Evolutionary conservation across 2,113 vertebrate species (phyloP), one percentile per base, ranked within the genome.

Genomic region (Sorex fumeus): DNA sequence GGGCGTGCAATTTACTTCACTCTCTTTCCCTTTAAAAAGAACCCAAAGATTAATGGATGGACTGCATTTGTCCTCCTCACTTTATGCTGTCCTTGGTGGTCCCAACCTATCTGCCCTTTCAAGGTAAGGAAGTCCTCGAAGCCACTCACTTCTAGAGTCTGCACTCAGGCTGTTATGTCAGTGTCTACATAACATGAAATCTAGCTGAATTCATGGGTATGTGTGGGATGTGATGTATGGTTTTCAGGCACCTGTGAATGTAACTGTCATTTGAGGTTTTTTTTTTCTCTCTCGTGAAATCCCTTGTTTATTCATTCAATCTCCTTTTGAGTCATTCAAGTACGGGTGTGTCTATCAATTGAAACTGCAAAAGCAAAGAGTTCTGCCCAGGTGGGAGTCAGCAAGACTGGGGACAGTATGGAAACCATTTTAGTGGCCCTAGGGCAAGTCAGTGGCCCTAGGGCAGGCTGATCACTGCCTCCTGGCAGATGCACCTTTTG

Each of bases 271-370:
- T 92, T 83, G 28, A 36, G 21, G 19, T 30, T 66, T 66, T 66
- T 30, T 66, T 66, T 66, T 90, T 88, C 93, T 86, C 71, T 81
- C 95, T 97, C 93, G 94, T 89, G 88, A 96, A 90, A 97, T 95
- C 91, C 77, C 75, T 76, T 95, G 96, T 96, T 97, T 97, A 95
- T 84, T 91, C 67, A 23, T 75, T 90, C 88, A 87, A 90, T 84
- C 74, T 96, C 96, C 57, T 95, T 97, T 96, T 98, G 98, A 98
- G 97, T 98, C 98, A 98, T 98, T 98, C 96, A 94, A 93, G 92
- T 97, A 98, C 96, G 96, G 98, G 98, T 67, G 95, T 60, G 4
- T 96, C 97, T 93, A 83, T 90, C 95, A 94, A 94, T 75, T 92
- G 95, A 97, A 97, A 97, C 90, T 92, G 60, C 69, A 47, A 77